Conservation (phyloP, 2,888 invertebrate species). For the Liodrosophila aerea region DNA sequence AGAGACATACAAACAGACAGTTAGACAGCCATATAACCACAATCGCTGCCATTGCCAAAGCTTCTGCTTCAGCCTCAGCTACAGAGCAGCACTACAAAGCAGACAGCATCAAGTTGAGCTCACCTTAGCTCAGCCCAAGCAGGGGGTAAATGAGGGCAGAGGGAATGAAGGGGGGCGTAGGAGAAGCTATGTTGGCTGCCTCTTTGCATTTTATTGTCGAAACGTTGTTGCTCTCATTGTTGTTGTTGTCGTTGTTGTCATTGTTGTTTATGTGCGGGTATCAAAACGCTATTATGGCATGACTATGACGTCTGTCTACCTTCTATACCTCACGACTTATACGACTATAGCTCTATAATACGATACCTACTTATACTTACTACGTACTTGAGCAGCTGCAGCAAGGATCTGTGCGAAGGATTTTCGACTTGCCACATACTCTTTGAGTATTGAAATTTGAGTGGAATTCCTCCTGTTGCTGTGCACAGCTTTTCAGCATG, state of each 20-base stretch:
- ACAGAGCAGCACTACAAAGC: conserved; percentile 54
- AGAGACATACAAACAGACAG: conserved; percentile 1
- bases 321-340: conserved; percentile 32
- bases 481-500: too few species aligned
- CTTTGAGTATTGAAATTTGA: conserved; percentile 1
- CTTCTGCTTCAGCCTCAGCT: conserved; percentile 6
- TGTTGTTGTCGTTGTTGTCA: conserved; percentile 51
- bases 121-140: conserved; percentile 47
- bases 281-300: conserved; percentile 75
- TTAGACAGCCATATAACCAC: conserved; percentile 3
- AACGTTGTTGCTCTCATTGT: conserved; percentile 44
- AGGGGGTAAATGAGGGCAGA: conserved; percentile 4
- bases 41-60: conserved; percentile 21
- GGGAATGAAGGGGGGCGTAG: not conserved
- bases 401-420: not conserved
- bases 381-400: conserved; percentile 21
- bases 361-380: conserved; percentile 40
- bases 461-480: too few species aligned
- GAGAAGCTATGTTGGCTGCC: conserved; percentile 16
- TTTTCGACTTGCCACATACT: conserved; percentile 28
- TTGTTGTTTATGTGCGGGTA: conserved; percentile 78
- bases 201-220: conserved; percentile 74
- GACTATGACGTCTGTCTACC: conserved; percentile 67
- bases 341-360: conserved; percentile 24
- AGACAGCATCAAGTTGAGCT: conserved; percentile 72